Percentiles rank a stretch among this genome's conserved stretches.
Evolutionary conservation across 2,888 invertebrate species (phyloP).

Genomic region (Drosophila macrospina): DNA sequence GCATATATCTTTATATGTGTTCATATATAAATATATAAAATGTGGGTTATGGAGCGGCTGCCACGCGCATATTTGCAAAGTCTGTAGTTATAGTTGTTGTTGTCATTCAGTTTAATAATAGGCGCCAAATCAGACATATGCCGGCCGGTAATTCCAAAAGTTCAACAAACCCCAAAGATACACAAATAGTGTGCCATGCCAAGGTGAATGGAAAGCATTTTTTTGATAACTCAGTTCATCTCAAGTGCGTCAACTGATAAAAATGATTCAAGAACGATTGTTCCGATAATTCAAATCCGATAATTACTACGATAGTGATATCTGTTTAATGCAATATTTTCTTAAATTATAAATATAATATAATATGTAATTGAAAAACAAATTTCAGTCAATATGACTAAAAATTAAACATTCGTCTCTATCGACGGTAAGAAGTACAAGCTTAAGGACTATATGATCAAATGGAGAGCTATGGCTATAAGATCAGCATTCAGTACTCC

Average conservation of each 20-base stretch:
- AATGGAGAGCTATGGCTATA: slow-evolving; percentile 9
- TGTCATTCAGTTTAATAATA: slow-evolving; percentile 14
- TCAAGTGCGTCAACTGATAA: slow-evolving; percentile 2
- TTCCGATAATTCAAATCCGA: neutral
- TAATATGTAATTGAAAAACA: slow-evolving; percentile 1
- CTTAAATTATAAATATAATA: slow-evolving; percentile 21
- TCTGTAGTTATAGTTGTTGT: slow-evolving; percentile 2
- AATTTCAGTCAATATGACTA: slow-evolving; percentile 78
- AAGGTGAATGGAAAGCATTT: slow-evolving; percentile 32
- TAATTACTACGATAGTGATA: slow-evolving; percentile 21
- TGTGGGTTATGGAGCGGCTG: slow-evolving; percentile 50
- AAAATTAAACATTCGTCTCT: too few relatives aligned
- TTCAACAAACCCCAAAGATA: slow-evolving; percentile 46
- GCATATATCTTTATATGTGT: neutral
- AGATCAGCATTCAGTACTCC: slow-evolving; percentile 20
- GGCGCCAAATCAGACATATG: slow-evolving; percentile 32
- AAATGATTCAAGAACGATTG: neutral
- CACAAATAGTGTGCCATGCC: slow-evolving; percentile 6
- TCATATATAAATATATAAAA: slow-evolving; percentile 18
- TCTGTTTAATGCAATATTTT: slow-evolving; percentile 40
- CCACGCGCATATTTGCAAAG: slow-evolving; percentile 38
- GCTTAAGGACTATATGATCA: slow-evolving; percentile 20
- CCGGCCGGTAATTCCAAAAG: slow-evolving; percentile 58
- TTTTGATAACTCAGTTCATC: slow-evolving; percentile 16
- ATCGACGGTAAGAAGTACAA: neutral